A percentile compares a stretch with the other conserved stretches of the same genome.
These are phyloP conservation scores for Myocastor coypus DNA, from an alignment of 2,113 vertebrate species.

Conservation along the genomic window DNA sequence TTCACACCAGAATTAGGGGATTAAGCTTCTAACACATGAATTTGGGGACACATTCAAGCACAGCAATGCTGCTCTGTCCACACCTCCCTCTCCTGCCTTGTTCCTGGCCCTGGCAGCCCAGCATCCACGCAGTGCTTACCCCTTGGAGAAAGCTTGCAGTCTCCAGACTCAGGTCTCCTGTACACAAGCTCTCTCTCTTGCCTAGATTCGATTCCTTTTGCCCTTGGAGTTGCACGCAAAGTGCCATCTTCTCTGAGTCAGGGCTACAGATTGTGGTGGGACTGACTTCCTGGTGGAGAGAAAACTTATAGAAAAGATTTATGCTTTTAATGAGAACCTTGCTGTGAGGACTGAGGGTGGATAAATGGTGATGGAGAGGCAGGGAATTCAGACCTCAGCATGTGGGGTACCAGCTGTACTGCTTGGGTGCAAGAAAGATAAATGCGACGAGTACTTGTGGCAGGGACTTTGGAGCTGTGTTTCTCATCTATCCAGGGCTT, in stretches of 20 bases:
- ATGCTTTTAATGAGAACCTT: neutral
- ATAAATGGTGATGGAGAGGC: neutral
- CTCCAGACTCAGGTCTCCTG: neutral
- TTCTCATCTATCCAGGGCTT: neutral
- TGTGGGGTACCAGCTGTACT: neutral
- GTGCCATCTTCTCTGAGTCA: neutral
- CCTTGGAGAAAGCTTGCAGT: neutral
- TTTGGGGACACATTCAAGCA: neutral
- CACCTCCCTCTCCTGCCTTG: neutral
- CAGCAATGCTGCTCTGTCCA: neutral
- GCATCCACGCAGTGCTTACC: accelerated
- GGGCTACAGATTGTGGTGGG: neutral
- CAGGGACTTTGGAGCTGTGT: neutral
- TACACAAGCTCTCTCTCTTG: neutral
- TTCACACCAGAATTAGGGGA: neutral
- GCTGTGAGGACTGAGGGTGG: neutral
- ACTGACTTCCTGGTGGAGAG: neutral
- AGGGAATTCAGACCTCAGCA: neutral
- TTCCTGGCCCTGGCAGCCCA: neutral
- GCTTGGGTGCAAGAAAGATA: neutral
- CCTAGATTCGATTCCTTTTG: neutral
- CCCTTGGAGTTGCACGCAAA: neutral
- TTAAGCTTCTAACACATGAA: neutral
- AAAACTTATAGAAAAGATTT: neutral
- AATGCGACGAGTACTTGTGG: accelerated